A percentile compares a stretch with the other conserved stretches of the same genome.
These are phyloP conservation scores for Listronotus oregonensis DNA, from an alignment of 1,140 invertebrate species.

Conservation along the genomic window DNA sequence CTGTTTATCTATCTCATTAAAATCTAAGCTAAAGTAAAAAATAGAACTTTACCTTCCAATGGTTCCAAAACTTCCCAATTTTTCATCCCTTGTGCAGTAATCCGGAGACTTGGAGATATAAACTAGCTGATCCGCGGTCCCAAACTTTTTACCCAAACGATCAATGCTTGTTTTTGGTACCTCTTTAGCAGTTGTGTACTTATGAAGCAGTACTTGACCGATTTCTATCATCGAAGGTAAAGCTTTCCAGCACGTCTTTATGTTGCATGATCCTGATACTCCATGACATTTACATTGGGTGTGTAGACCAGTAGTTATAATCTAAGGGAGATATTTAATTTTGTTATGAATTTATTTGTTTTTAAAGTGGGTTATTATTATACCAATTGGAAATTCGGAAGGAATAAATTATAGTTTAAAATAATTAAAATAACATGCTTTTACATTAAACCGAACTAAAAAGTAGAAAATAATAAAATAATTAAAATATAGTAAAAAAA, in stretches of 20 bases:
- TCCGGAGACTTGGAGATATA: conserved; percentile 88
- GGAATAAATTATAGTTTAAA: too few relatives aligned
- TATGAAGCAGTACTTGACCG: conserved; percentile 81
- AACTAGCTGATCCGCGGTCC: conserved; percentile 64
- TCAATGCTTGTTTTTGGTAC: conserved; percentile 60
- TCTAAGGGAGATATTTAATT: conserved; percentile 26
- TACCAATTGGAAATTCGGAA: too few relatives aligned
- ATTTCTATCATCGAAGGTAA: conserved; percentile 82
- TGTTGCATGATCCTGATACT: conserved; percentile 91
- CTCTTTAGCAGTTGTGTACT: conserved; percentile 79
- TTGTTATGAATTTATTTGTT: conserved; percentile 12
- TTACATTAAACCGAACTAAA: too few relatives aligned
- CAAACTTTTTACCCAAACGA: conserved; percentile 33
- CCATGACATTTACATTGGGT: conserved; percentile 96
- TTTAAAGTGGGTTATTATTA: too few relatives aligned
- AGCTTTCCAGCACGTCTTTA: conserved; percentile 93
- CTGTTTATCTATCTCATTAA: too few relatives aligned
- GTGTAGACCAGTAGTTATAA: conserved; percentile 65
- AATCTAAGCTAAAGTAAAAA: too few relatives aligned
- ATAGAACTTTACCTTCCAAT: conserved; percentile 65
- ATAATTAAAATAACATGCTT: too few relatives aligned
- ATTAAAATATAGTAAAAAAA: too few relatives aligned
- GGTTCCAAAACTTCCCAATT: conserved; percentile 81
- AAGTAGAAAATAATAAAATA: too few relatives aligned
- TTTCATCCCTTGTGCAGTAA: conserved; percentile 84